Evolutionary conservation across 2,888 invertebrate genomes (phyloP).

Genomic region (Limnephilus rhombicus): DNA sequence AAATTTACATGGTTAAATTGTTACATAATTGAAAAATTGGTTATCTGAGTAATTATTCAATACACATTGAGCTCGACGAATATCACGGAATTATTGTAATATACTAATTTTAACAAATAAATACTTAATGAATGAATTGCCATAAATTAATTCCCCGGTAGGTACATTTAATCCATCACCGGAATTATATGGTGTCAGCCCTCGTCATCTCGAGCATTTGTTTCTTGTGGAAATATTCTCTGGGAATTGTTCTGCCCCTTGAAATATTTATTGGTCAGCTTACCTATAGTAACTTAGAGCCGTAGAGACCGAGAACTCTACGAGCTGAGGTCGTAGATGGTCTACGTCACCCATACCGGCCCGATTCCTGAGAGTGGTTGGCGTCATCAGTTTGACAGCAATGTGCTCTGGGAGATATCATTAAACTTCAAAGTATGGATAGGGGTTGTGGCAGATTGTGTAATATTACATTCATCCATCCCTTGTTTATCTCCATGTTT

Average conservation of each 20-base stretch:
- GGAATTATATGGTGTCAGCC: slow-evolving; percentile 59
- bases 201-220: slow-evolving; percentile 57
- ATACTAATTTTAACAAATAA: not conserved
- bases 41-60: not conserved
- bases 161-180: slow-evolving; percentile 60
- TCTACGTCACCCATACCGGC: slow-evolving; percentile 36
- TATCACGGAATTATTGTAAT: not conserved
- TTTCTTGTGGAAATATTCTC: slow-evolving; percentile 45
- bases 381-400: slow-evolving; percentile 60
- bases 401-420: slow-evolving; percentile 55
- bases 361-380: slow-evolving; percentile 51
- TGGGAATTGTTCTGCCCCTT: slow-evolving; percentile 48
- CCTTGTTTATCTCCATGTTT: slow-evolving; percentile 33
- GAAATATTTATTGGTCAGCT: slow-evolving; percentile 58
- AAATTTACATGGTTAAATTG: not conserved
- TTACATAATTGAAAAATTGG: not conserved
- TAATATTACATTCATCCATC: slow-evolving; percentile 49
- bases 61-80: not conserved
- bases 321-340: slow-evolving; percentile 39
- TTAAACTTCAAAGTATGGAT: slow-evolving; percentile 62
- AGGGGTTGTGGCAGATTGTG: slow-evolving; percentile 44
- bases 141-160: slow-evolving; percentile 54
- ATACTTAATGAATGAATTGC: slow-evolving; percentile 19
- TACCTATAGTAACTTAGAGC: slow-evolving; percentile 12
- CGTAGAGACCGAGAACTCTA: not conserved